phyloP scores from a whole-genome alignment of 2,888 invertebrate species.

The Oscheius onirici region DNA sequence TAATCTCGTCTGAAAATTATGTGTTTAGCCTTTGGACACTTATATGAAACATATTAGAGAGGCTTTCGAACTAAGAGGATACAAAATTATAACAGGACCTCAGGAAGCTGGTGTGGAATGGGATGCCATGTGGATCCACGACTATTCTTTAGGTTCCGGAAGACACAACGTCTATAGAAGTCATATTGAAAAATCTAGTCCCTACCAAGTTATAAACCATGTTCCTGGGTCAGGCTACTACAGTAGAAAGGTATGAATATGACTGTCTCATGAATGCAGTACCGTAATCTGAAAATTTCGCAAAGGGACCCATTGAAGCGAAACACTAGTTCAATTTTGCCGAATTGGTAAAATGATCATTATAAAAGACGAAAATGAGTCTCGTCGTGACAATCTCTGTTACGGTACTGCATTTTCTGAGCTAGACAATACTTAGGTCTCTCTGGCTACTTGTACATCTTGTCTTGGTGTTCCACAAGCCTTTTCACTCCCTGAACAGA shows the following conservation, averaged over 20 bases:
- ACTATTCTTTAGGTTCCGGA: conserved; percentile 81
- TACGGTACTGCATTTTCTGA: too few species aligned
- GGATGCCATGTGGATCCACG: conserved; percentile 92
- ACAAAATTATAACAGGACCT: conserved; percentile 73
- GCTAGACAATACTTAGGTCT: too few species aligned
- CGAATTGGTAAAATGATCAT: background rate
- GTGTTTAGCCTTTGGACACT: conserved; percentile 74
- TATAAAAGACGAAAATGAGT: too few species aligned
- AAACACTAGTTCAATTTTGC: background rate
- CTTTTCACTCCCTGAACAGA: conserved; percentile 85
- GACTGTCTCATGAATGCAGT: too few species aligned
- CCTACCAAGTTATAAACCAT: conserved; percentile 87
- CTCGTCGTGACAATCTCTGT: too few species aligned
- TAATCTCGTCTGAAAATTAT: background rate
- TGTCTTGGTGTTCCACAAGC: conserved; percentile 85
- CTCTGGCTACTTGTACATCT: conserved; percentile 83
- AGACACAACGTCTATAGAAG: conserved; percentile 34
- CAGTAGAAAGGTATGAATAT: conserved; percentile 82
- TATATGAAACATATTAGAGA: conserved; percentile 84
- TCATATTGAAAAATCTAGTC: conserved; percentile 74
- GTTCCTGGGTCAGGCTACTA: conserved; percentile 92
- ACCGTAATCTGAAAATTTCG: too few species aligned
- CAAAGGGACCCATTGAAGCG: background rate
- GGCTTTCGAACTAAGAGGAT: conserved; percentile 83
- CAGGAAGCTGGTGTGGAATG: conserved; percentile 75